Percentiles rank a stretch among this genome's conserved stretches.
These are phyloP conservation scores for Enteromius paludinosus DNA, from an alignment of 2,797 vertebrate genomes.

Conservation along the genomic window DNA sequence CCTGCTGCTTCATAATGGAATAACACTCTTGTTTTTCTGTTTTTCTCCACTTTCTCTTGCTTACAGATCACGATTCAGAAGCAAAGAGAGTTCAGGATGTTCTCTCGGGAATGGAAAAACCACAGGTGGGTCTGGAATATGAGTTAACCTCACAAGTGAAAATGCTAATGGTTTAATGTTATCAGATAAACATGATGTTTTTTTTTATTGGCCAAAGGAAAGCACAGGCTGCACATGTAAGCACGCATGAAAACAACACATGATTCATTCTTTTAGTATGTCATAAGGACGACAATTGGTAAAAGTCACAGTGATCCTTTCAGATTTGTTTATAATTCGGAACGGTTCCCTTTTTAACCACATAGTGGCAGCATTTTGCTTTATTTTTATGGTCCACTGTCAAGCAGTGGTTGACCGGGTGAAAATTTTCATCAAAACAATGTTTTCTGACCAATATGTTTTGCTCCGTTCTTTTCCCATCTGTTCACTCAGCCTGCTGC, in stretches of 20 bases:
- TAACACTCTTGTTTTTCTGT: conserved; percentile 11
- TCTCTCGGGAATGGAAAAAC: conserved; percentile 95
- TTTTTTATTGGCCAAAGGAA: not conserved
- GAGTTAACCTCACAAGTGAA: not conserved
- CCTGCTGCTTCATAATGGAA: conserved; percentile 27
- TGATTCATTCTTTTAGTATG: not conserved
- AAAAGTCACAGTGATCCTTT: conserved; percentile 41
- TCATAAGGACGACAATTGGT: not conserved
- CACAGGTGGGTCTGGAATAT: conserved; percentile 85
- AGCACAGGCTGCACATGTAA: conserved; percentile 3
- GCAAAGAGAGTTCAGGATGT: conserved; percentile 93
- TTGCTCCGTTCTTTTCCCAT: not conserved
- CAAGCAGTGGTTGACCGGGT: not conserved
- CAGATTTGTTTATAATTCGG: not conserved
- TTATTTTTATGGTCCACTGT: not conserved
- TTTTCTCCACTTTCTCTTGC: conserved; percentile 31
- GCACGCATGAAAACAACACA: not conserved
- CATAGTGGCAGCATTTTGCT: conserved; percentile 46
- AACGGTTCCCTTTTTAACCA: conserved; percentile 20
- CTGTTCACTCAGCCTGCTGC: not conserved
- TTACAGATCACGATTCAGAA: conserved; percentile 93
- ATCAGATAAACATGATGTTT: not conserved
- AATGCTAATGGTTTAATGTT: not conserved
- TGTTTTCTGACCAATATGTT: conserved; percentile 19
- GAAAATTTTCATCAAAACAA: conserved; percentile 20